A percentile compares a stretch with the other conserved stretches of the same genome.
These are phyloP conservation scores for Brachionus angularis DNA, from an alignment of 1,140 invertebrate genomes.

Conservation along the genomic window DNA sequence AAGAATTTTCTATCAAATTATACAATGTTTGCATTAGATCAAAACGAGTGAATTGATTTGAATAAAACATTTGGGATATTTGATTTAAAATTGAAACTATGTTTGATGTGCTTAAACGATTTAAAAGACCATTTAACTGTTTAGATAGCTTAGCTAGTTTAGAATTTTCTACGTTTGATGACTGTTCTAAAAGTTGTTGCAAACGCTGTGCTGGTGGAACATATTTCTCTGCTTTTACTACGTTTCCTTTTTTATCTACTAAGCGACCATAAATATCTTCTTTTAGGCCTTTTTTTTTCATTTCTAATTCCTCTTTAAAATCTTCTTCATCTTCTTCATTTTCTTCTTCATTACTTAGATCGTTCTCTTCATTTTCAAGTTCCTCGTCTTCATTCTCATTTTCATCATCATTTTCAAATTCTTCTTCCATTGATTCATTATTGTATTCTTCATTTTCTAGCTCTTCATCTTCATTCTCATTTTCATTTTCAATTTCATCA, in stretches of 20 bases:
- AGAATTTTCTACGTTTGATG: constrained; percentile 60
- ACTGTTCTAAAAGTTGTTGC: constrained; percentile 52
- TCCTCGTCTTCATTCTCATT: constrained; percentile 35
- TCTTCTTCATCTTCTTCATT: constrained; percentile 45
- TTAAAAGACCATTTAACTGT: constrained; percentile 79
- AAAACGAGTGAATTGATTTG: constrained; percentile 68
- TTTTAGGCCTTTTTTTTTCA: constrained; percentile 60
- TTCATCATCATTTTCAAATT: constrained; percentile 44
- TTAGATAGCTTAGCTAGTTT: constrained; percentile 67
- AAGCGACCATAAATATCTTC: constrained; percentile 91
- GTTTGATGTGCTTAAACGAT: constrained; percentile 80
- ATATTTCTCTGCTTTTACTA: constrained; percentile 65
- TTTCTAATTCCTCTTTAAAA: constrained; percentile 43
- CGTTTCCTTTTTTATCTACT: constrained; percentile 71
- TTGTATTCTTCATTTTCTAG: constrained; percentile 18
- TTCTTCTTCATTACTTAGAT: constrained; percentile 35
- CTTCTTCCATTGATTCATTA: background rate
- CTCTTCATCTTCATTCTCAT: constrained; percentile 38
- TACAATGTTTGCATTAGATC: constrained; percentile 69
- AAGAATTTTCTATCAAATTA: constrained; percentile 52
- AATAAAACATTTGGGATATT: constrained; percentile 67
- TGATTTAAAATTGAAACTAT: constrained; percentile 73
- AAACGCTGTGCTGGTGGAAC: constrained; percentile 73
- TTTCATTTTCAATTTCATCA: constrained; percentile 29
- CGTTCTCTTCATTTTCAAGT: background rate